Evolutionary conservation across 1,140 invertebrate genomes (phyloP).

Genomic region (Piezodorus guildinii): DNA sequence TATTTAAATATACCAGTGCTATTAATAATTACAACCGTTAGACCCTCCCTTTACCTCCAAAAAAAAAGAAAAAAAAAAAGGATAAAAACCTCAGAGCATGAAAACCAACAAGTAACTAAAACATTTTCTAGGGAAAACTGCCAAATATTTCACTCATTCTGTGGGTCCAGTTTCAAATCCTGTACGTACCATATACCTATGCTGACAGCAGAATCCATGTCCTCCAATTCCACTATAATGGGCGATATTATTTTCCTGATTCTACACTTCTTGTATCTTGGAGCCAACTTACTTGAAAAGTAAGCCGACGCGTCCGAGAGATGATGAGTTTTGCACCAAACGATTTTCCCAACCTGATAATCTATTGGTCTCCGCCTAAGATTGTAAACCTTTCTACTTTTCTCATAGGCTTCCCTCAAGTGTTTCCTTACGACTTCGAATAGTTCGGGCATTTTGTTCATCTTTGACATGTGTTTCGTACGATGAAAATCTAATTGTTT

Average conservation of each 20-base stretch:
- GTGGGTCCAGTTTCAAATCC: background rate
- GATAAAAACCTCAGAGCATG: too few species aligned
- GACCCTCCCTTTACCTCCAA: too few species aligned
- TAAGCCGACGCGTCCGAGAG: background rate
- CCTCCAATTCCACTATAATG: background rate
- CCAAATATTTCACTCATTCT: background rate
- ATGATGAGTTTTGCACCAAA: background rate
- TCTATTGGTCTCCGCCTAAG: too few species aligned
- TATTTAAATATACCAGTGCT: too few species aligned
- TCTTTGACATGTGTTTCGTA: background rate
- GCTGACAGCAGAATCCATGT: background rate
- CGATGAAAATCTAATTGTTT: background rate
- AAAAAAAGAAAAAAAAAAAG: too few species aligned
- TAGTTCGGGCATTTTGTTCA: background rate
- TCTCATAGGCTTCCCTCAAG: background rate
- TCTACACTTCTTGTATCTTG: background rate
- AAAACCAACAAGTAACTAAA: too few species aligned
- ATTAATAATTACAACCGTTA: too few species aligned
- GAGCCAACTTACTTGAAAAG: background rate
- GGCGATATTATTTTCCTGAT: background rate
- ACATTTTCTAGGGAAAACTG: too few species aligned
- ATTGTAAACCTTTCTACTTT: too few species aligned
- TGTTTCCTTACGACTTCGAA: background rate
- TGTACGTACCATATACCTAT: background rate
- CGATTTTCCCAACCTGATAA: too few species aligned